Evolutionary conservation across 1,140 invertebrate genomes (phyloP).

Genomic region (Drosophila seguyi): DNA sequence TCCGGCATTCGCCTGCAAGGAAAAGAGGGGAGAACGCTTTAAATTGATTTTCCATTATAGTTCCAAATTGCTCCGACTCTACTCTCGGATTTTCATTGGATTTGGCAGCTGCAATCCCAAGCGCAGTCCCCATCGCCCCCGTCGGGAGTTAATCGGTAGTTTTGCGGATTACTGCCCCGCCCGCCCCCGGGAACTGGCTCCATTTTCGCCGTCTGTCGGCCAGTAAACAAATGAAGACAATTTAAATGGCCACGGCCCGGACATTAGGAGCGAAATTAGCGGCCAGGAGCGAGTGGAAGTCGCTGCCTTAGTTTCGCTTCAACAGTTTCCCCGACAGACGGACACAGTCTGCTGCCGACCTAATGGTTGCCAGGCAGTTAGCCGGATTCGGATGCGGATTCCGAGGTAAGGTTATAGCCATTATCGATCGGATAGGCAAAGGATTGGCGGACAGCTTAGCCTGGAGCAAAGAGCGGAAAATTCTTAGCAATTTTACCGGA

Average conservation of each 20-base stretch:
- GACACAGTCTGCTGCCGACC: constrained; percentile 29
- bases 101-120: constrained; percentile 70
- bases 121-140: constrained; percentile 41
- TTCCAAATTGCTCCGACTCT: constrained; percentile 69
- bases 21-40: constrained; percentile 43
- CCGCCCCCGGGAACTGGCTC: background rate
- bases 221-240: constrained; percentile 81
- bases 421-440: constrained; percentile 23
- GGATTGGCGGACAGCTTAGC: background rate
- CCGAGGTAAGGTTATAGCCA: too few relatives aligned
- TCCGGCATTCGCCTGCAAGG: constrained; percentile 76
- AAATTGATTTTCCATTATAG: constrained; percentile 84
- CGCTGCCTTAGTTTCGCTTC: constrained; percentile 36
- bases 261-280: constrained; percentile 64
- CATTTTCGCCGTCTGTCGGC: constrained; percentile 24
- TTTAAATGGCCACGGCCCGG: constrained; percentile 74
- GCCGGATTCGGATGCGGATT: constrained; percentile 5
- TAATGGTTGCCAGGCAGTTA: constrained; percentile 35
- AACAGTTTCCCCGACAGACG: constrained; percentile 33
- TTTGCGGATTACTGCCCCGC: constrained; percentile 63
- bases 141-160: constrained; percentile 74
- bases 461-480: background rate
- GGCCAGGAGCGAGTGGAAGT: constrained; percentile 54
- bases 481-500: background rate
- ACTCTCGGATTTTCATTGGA: constrained; percentile 79